Evolutionary conservation across 2,797 vertebrate species (phyloP), one percentile per base, ranked within the genome.

Genomic region (Urophycis tenuis): DNA sequence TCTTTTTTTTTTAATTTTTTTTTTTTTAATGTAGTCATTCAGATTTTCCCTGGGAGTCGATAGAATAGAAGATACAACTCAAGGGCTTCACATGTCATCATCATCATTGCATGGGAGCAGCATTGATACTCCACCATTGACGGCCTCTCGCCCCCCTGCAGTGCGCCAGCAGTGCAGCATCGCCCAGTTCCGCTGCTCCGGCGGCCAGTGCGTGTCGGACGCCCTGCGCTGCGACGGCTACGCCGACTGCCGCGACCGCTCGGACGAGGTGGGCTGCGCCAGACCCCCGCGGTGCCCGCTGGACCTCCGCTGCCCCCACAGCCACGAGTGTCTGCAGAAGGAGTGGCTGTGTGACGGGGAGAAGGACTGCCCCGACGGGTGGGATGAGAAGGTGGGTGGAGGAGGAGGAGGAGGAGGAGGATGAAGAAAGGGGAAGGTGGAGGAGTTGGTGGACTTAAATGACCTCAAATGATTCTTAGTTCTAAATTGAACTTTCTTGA

Each of bases 291-390:
- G 73, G 25, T 98, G 97, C 85, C 53, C 74, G 0, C 77, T 86
- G 0, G 90, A 94, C 78, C 86, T 92, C 35, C 90, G 12, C 0
- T 99, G 97, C 80, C 86, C 81, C 0, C 76, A 71, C 74, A 95
- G 93, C 1, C 88, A 95, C 0, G 91, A 95, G 86, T 99, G 97
- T 14, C 85, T 98, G 73, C 84, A 94, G 0, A 89, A 90, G 33
- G 94, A 94, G 17, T 98, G 97, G 97, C 75, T 92, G 53, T 99
- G 97, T 17, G 97, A 98, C 1, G 95, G 94, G 0, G 84, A 93
- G 3, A n/a, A 89, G 0, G 97, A 98, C 92, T 99, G 97, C 49
- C 41, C 71, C 19, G 96, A 98, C 0, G 94, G 95, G 1, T 91
- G 91, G 0, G 97, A 98, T 0, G 97, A 99, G 85, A 92, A 93